A percentile compares a stretch with the other conserved stretches of the same genome.
phyloP scores from a whole-genome alignment of 2,888 invertebrate species.

The Drosophila fulvimacula region DNA sequence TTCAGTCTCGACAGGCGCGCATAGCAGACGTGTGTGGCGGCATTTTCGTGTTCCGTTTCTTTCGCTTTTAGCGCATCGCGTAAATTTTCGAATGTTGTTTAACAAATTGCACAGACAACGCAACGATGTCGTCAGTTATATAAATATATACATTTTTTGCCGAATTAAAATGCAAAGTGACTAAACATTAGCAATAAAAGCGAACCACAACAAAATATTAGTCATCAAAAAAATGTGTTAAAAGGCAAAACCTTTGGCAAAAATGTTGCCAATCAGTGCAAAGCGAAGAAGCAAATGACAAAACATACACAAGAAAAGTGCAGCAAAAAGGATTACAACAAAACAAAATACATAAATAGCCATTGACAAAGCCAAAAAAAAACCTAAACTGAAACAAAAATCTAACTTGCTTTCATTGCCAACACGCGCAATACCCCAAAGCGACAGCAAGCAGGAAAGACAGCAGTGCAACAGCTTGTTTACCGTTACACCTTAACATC shows the following conservation, averaged over 20 bases:
- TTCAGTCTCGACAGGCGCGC: slow-evolving; percentile 51
- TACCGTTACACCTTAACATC: slow-evolving; percentile 35
- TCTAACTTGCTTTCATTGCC: slow-evolving; percentile 59
- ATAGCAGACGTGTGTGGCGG: slow-evolving; percentile 51
- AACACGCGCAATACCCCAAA: slow-evolving; percentile 55
- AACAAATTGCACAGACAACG: slow-evolving; percentile 25
- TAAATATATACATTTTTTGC: slow-evolving; percentile 32
- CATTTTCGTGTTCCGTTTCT: slow-evolving; percentile 1
- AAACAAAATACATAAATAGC: slow-evolving; percentile 32
- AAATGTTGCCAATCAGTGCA: slow-evolving; percentile 67
- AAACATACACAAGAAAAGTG: slow-evolving; percentile 19
- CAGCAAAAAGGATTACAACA: slow-evolving; percentile 53
- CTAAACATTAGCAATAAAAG: slow-evolving; percentile 35
- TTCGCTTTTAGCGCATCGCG: slow-evolving; percentile 50
- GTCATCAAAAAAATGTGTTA: slow-evolving; percentile 36
- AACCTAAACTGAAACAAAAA: slow-evolving; percentile 27
- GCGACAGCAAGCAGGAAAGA: slow-evolving; percentile 17
- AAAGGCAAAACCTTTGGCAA: slow-evolving; percentile 56
- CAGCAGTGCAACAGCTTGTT: slow-evolving; percentile 15
- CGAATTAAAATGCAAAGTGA: slow-evolving; percentile 54
- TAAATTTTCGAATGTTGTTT: slow-evolving; percentile 42
- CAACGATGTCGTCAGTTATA: slow-evolving; percentile 51
- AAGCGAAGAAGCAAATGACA: slow-evolving; percentile 39
- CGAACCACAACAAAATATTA: slow-evolving; percentile 21
- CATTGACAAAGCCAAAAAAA: slow-evolving; percentile 41